Evolutionary conservation across 2,888 invertebrate species (phyloP).

Genomic region (Chrysotoxum bicinctum): DNA sequence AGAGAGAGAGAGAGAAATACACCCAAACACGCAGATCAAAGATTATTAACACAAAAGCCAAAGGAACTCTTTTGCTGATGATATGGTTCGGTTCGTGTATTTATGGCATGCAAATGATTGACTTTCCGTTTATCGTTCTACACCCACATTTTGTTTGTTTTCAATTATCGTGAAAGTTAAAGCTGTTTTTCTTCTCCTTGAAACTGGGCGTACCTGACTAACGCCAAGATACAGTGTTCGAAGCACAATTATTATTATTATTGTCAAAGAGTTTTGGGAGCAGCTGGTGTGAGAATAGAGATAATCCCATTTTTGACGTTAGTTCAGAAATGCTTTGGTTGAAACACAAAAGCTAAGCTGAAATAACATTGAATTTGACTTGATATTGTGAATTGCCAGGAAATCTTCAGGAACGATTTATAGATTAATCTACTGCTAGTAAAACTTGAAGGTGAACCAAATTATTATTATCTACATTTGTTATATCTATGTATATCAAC

Average conservation of each 20-base stretch:
- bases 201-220: background rate
- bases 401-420: background rate
- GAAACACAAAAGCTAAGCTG: background rate
- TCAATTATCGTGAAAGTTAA: conserved; percentile 59
- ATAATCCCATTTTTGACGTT: background rate
- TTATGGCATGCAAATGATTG: conserved; percentile 48
- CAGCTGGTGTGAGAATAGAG: background rate
- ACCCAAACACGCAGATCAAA: conserved; percentile 45
- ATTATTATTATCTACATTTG: no score
- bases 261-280: background rate
- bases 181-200: conserved; percentile 34
- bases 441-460: no score
- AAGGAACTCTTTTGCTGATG: background rate
- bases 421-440: background rate
- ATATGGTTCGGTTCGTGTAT: background rate
- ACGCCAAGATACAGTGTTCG: background rate
- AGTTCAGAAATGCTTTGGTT: background rate
- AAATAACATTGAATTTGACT: background rate
- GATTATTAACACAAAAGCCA: conserved; percentile 17
- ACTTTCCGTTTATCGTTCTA: conserved; percentile 39
- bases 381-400: background rate
- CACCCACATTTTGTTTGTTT: conserved; percentile 59
- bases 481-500: no score
- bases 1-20: background rate
- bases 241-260: background rate